A percentile compares a stretch with the other conserved stretches of the same genome.
Evolutionary conservation across 1,140 invertebrate genomes (phyloP).

Genomic region (Sitophilus oryzae): DNA sequence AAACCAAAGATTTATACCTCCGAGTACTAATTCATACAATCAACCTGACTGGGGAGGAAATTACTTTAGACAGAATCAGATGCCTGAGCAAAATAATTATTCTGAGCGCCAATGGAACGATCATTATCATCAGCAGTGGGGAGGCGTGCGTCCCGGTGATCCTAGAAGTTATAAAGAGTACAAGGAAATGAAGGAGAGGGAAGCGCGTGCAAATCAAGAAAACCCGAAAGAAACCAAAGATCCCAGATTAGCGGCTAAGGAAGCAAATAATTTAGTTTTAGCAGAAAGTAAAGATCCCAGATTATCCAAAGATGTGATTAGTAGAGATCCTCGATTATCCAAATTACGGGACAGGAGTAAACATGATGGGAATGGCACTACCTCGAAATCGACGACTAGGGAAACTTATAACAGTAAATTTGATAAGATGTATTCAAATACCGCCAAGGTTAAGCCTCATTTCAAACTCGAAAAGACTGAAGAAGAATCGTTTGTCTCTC

Average conservation of each 20-base stretch:
- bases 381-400: not conserved
- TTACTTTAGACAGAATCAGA: not conserved
- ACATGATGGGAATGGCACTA: not conserved
- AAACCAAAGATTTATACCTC: slow-evolving; percentile 5
- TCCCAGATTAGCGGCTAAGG: slow-evolving; percentile 10
- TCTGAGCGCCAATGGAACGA: slow-evolving; percentile 5
- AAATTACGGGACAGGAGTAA: not conserved
- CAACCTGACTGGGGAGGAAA: not conserved
- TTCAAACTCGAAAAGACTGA: slow-evolving; percentile 8
- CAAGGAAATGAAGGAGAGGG: slow-evolving; percentile 21
- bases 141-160: slow-evolving; percentile 11
- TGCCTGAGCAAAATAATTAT: slow-evolving; percentile 3
- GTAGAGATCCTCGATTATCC: slow-evolving; percentile 16
- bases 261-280: not conserved
- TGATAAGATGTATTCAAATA: slow-evolving; percentile 28
- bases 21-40: too few relatives aligned
- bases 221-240: slow-evolving; percentile 15
- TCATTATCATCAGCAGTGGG: not conserved
- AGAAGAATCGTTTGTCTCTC: slow-evolving; percentile 37
- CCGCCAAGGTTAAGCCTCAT: slow-evolving; percentile 12
- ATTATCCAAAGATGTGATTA: not conserved
- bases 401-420: slow-evolving; percentile 19
- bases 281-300: not conserved
- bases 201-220: slow-evolving; percentile 6
- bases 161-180: slow-evolving; percentile 25